Base-by-base conservation (phyloP, 2,888 invertebrate genomes). In the Azorinus chamasolen region DNA sequence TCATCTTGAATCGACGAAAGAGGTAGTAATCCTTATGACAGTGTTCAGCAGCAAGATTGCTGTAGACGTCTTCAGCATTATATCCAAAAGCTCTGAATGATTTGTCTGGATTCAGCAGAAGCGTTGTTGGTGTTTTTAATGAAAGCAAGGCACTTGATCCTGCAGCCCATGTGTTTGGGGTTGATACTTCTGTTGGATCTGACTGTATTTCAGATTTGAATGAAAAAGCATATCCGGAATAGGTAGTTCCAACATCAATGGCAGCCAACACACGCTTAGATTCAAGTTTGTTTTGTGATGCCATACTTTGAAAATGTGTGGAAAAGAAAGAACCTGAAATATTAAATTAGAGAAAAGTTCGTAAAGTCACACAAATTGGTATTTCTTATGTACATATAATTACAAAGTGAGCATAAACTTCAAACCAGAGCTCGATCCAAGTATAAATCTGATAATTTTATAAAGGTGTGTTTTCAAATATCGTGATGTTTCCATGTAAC, bases 181-280 rank as follows among this genome's bases (percentile, higher is more conserved):
- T 50, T 20, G 41, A 46, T 8, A 74, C 63, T 50, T 63, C 62
- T 5, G 57, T 57, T 2, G 62, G 68, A 14, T 74, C 62, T 2
- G 61, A 45, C n/a, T n/a, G n/a, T n/a, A n/a, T n/a, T n/a, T n/a
- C n/a, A n/a, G n/a, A n/a, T 32, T 59, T 39, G 22, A 55, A 72
- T 0, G 72, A 72, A 18, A 72, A 72, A 0, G 72, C 72, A 41
- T 72, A 72, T 0, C 72, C 72, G 4, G 59, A 61, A 27, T 65
- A 72, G 0, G 65, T 72, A 1, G 72, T 72, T 18, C 72, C 72
- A 41, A 72, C 65, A 48, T 72, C 72, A 48, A 72, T 61, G 6
- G 65, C 72, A 5, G 72, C 72, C 1, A 72, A 65, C 1, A 65
- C 48, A 14, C 43, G 6, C 45, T 53, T 68, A 18, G n/a, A 16